Evolutionary conservation across 2,888 invertebrate species (phyloP), one percentile per base, ranked within the genome.

Genomic region (Scrobipalpa atriplicella): DNA sequence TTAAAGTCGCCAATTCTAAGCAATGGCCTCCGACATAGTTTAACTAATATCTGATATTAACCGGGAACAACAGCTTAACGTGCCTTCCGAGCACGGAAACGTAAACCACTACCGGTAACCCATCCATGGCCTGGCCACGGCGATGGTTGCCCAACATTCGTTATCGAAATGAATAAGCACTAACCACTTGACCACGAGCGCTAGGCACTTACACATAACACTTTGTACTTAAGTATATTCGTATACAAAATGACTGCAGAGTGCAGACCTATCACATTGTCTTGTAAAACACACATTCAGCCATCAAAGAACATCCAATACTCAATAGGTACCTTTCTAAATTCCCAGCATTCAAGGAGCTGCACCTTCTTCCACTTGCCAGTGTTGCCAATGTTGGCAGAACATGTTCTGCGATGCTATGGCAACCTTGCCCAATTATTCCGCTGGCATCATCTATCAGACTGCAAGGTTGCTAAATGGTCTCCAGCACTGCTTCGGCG

Each of bases 381-480:
- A 13, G 21, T 56, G 21, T 52, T 21, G 19, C 21, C 54, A 13
- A 5, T 29, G 29, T 29, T 29, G 29, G 29, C 29, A 29, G 29
- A 13, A 11, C 43, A 19, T 47, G 52, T 52, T 2, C 19, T 29
- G 36, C 47, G 62, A 56, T 39, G 29, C 43, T 21, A 47, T 21
- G 38, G 51, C 54, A 43, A 60, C 58, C 69, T 69, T 72, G 65
- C 71, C 80, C 80, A 80, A 81, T 81, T 80, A 80, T 79, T 73
- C 70, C 75, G 66, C 71, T 77, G 38, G 18, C 63, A 74, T 80
- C 80, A 80, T 82, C 80, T 78, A 79, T 83, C 82, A 78, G 71
- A 65, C 70, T 70, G 70, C 69, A 75, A 73, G 78, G 66, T 63
- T 66, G 66, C 70, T 77, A 75, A 80, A 78, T 79, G 78, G 75